Conservation (phyloP, 2,113 vertebrate genomes). For the Myiopsitta monachus region DNA sequence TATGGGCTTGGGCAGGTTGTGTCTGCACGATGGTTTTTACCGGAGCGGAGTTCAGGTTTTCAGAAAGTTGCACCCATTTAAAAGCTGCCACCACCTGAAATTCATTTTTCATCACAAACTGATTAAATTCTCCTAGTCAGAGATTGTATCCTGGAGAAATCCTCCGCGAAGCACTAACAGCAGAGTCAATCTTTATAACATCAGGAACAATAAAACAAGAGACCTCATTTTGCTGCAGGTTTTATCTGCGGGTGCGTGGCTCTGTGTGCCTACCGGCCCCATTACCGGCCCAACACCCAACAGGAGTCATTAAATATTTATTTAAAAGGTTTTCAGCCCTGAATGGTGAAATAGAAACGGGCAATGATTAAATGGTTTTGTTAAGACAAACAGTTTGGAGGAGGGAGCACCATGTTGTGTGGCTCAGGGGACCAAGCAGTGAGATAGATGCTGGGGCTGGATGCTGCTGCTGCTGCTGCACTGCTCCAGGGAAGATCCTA, state of each 20-base stretch:
- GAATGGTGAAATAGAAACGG: not conserved
- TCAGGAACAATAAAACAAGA: not conserved
- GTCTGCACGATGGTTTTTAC: not conserved
- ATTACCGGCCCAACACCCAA: not conserved
- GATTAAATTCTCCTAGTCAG: not conserved
- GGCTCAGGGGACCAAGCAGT: not conserved
- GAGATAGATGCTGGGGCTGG: not conserved
- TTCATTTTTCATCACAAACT: constrained; percentile 15
- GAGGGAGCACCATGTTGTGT: fast-evolving
- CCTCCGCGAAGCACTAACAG: constrained; percentile 31
- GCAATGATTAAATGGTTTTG: not conserved
- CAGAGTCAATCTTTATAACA: constrained; percentile 47
- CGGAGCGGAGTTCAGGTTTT: not conserved
- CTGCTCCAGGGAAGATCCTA: not conserved
- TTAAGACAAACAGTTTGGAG: not conserved
- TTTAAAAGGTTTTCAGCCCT: not conserved
- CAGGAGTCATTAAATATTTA: not conserved
- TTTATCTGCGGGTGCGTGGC: not conserved
- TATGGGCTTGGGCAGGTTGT: not conserved
- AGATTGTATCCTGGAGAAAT: not conserved
- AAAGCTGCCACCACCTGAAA: not conserved
- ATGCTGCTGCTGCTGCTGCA: not conserved
- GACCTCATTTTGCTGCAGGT: not conserved
- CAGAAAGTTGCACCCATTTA: not conserved
- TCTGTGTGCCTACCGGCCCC: not conserved